Conservation (phyloP, 2,888 invertebrate genomes). For the Rhabditophanes sp. region DNA sequence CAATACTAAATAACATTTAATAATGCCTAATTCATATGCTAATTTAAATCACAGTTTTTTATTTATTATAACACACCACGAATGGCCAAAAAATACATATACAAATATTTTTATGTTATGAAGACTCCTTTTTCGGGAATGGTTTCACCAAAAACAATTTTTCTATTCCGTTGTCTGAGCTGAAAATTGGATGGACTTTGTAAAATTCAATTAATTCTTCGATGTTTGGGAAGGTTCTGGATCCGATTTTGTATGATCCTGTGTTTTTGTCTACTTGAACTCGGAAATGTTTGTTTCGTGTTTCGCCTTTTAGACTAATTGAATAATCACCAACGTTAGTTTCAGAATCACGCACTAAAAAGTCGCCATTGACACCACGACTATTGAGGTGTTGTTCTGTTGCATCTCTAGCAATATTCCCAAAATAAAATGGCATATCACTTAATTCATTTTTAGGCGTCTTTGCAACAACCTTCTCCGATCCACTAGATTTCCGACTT, state of each 20-base stretch:
- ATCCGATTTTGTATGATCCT: slow-evolving; percentile 72
- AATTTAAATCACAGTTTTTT: no score
- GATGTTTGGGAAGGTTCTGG: slow-evolving; percentile 83
- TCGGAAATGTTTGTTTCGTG: slow-evolving; percentile 95
- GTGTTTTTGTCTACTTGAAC: slow-evolving; percentile 76
- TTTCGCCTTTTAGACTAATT: slow-evolving; percentile 88
- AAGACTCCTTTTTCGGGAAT: slow-evolving; percentile 47
- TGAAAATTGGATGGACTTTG: slow-evolving; percentile 96
- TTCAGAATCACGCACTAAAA: slow-evolving; percentile 93
- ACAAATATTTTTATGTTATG: no score
- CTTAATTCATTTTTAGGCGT: no score
- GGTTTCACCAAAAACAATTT: slow-evolving; percentile 88
- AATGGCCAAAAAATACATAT: no score
- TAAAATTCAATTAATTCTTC: slow-evolving; percentile 83
- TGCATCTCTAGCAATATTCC: slow-evolving; percentile 79
- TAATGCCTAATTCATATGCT: no score
- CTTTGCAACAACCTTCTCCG: no score
- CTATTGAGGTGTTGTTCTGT: slow-evolving; percentile 87
- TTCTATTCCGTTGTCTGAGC: slow-evolving; percentile 78
- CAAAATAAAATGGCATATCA: slow-evolving; percentile 98
- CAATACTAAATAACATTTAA: no score
- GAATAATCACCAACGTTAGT: slow-evolving; percentile 98
- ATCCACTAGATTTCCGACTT: no score
- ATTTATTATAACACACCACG: no score
- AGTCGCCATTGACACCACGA: slow-evolving; percentile 90